Percentiles rank a stretch among this genome's conserved stretches.
These are phyloP conservation scores for Tetragonula carbonaria DNA, from an alignment of 2,888 invertebrate species.

Conservation along the genomic window DNA sequence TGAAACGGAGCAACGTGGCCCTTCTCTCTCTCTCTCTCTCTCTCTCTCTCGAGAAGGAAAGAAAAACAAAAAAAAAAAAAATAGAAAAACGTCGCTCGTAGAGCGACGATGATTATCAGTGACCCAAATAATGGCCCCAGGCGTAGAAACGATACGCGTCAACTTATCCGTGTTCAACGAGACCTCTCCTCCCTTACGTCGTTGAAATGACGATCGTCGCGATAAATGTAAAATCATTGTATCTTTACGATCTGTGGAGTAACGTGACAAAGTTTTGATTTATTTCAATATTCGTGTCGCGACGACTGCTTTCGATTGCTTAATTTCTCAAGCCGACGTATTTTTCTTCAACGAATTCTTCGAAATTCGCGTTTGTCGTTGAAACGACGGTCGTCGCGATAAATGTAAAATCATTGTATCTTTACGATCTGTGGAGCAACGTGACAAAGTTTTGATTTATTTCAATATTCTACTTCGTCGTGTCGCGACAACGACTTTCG, in stretches of 20 bases:
- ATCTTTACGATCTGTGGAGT: too few relatives aligned
- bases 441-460: too few relatives aligned
- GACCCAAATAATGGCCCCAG: conserved; percentile 48
- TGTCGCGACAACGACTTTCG: too few relatives aligned
- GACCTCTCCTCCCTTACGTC: background rate
- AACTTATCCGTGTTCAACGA: background rate
- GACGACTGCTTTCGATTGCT: too few relatives aligned
- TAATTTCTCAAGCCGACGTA: too few relatives aligned
- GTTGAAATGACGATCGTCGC: background rate
- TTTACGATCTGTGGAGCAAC: too few relatives aligned
- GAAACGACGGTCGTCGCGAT: background rate
- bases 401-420: background rate
- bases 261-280: too few relatives aligned
- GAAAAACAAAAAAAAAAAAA: conserved; percentile 7
- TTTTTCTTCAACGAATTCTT: too few relatives aligned
- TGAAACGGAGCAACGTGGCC: conserved; percentile 47
- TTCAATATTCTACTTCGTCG: too few relatives aligned
- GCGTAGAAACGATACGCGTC: conserved; percentile 21
- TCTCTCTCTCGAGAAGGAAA: background rate
- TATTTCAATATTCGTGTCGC: too few relatives aligned
- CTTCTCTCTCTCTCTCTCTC: background rate
- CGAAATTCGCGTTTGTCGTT: background rate
- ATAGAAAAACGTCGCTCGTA: conserved; percentile 28
- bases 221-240: background rate
- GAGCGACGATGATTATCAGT: conserved; percentile 20